These are phyloP conservation scores for Plodia interpunctella DNA, from an alignment of 1,140 invertebrate species.

Conservation along the genomic window DNA sequence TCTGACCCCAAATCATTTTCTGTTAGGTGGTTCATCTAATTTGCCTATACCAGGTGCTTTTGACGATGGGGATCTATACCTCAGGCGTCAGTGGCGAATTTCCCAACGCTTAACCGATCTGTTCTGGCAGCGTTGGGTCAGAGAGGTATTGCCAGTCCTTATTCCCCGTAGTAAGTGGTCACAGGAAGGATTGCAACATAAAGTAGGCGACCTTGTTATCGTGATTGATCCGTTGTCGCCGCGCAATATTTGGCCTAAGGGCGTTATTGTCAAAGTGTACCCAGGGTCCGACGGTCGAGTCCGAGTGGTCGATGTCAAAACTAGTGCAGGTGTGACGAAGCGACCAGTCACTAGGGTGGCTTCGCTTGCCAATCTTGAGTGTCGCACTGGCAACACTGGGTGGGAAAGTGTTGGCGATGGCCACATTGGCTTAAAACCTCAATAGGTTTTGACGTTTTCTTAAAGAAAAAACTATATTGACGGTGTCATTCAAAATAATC, in stretches of 20 bases:
- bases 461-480: too few relatives aligned
- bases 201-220: conserved; percentile 7
- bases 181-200: not conserved
- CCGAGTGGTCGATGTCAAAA: conserved; percentile 2
- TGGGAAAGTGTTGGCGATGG: too few relatives aligned
- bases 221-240: conserved; percentile 3
- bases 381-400: too few relatives aligned
- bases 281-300: not conserved
- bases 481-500: too few relatives aligned
- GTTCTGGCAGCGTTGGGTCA: conserved; percentile 11
- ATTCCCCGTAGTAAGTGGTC: not conserved
- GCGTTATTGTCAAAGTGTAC: not conserved
- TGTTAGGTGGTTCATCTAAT: not conserved
- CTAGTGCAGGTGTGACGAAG: too few relatives aligned
- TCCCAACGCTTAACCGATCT: not conserved
- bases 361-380: too few relatives aligned
- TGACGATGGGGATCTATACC: conserved; percentile 3
- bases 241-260: conserved; percentile 5
- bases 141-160: conserved; percentile 4
- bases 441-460: too few relatives aligned
- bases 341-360: too few relatives aligned
- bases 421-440: too few relatives aligned
- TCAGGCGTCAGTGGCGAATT: not conserved
- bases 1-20: too few relatives aligned
- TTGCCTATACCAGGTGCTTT: not conserved